phyloP scores from a whole-genome alignment of 2,888 invertebrate genomes.

The Hoplodrina ambigua region DNA sequence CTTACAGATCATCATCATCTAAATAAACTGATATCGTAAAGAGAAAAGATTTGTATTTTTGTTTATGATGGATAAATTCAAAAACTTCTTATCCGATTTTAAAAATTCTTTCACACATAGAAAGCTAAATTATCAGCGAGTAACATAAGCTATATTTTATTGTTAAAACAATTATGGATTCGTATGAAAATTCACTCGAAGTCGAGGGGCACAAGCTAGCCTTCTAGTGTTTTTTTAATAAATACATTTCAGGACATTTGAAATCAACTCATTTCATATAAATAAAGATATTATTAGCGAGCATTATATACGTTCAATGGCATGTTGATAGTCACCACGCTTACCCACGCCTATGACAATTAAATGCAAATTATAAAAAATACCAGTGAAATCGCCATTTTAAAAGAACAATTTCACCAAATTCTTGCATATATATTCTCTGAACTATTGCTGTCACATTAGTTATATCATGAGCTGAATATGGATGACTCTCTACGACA shows the following conservation, averaged over 20 bases:
- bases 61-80: too few relatives aligned
- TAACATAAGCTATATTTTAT: too few relatives aligned
- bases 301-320: slow-evolving; percentile 6
- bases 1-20: too few relatives aligned
- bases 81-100: too few relatives aligned
- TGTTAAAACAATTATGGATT: neutral
- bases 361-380: slow-evolving; percentile 58
- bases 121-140: too few relatives aligned
- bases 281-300: neutral
- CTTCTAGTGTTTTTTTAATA: too few relatives aligned
- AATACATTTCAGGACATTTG: too few relatives aligned
- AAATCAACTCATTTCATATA: neutral
- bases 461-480: slow-evolving; percentile 72
- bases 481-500: slow-evolving; percentile 71
- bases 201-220: too few relatives aligned
- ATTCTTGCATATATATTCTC: slow-evolving; percentile 72
- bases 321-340: slow-evolving; percentile 35
- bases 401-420: slow-evolving; percentile 71
- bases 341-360: slow-evolving; percentile 54
- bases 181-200: neutral
- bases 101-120: too few relatives aligned
- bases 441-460: slow-evolving; percentile 60
- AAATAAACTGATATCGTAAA: too few relatives aligned
- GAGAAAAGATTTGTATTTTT: too few relatives aligned
- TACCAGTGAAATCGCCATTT: slow-evolving; percentile 65